A percentile compares a stretch with the other conserved stretches of the same genome.
Evolutionary conservation across 2,888 invertebrate genomes (phyloP).

Genomic region (Melipona bicolor): DNA sequence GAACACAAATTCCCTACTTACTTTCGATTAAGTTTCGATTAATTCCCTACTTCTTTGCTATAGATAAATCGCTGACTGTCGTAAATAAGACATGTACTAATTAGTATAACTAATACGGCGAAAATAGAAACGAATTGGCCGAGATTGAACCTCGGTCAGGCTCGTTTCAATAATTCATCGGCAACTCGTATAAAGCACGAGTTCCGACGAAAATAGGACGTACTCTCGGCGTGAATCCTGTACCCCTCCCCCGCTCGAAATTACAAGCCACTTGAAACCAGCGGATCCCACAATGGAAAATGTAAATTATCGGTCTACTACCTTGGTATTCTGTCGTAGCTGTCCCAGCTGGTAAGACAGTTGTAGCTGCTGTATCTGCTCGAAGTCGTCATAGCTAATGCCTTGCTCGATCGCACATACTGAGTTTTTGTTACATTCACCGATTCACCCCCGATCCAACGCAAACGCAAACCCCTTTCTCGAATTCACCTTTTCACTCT

Average conservation of each 20-base stretch:
- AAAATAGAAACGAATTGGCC: too few species aligned
- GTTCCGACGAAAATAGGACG: slow-evolving; percentile 13
- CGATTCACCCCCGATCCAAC: slow-evolving; percentile 1
- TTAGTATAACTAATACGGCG: not conserved
- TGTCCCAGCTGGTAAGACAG: slow-evolving; percentile 95
- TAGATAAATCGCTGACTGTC: not conserved
- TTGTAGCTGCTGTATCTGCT: slow-evolving; percentile 95
- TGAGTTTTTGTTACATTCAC: slow-evolving; percentile 22
- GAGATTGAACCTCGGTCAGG: not conserved
- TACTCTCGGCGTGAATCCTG: slow-evolving; percentile 24
- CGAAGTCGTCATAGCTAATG: slow-evolving; percentile 87
- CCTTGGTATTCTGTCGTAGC: slow-evolving; percentile 96
- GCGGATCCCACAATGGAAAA: slow-evolving; percentile 46
- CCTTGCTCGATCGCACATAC: slow-evolving; percentile 63
- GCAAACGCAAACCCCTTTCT: not conserved
- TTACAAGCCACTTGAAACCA: slow-evolving; percentile 23
- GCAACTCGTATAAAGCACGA: slow-evolving; percentile 8
- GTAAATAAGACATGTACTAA: not conserved
- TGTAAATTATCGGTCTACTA: slow-evolving; percentile 81
- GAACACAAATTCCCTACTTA: not conserved
- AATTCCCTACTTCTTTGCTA: not conserved
- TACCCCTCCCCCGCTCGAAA: slow-evolving; percentile 15
- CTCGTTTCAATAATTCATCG: slow-evolving; percentile 28
- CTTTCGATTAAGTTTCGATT: too few species aligned
- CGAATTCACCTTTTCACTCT: not conserved